Conservation (phyloP, 2,113 vertebrate species). For the Camelus bactrianus region DNA sequence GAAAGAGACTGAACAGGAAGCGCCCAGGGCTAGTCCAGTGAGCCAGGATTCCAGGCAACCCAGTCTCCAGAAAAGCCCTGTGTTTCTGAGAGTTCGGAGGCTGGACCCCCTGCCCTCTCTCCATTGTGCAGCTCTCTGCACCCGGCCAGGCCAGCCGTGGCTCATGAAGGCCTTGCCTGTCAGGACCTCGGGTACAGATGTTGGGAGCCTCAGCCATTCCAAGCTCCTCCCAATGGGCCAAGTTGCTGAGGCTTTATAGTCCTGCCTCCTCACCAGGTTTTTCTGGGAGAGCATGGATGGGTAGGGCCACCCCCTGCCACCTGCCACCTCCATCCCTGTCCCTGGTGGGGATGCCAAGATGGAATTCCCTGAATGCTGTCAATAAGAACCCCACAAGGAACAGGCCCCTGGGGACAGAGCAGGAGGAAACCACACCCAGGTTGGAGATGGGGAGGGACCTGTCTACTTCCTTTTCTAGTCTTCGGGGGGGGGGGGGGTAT, state of each 20-base stretch:
- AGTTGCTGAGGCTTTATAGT: neutral
- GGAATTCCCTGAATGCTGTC: neutral
- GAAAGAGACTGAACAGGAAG: neutral
- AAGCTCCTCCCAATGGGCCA: neutral
- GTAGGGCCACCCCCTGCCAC: neutral
- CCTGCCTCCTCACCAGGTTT: neutral
- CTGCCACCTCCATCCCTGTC: neutral
- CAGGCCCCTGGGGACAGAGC: neutral
- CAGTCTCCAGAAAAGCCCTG: neutral
- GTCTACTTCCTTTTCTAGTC: neutral
- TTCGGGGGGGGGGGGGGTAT: neutral
- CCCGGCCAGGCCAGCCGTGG: neutral
- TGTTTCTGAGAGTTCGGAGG: neutral
- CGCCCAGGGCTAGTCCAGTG: neutral
- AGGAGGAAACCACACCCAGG: neutral
- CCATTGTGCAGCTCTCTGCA: neutral
- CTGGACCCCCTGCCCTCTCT: neutral
- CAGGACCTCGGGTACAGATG: accelerated
- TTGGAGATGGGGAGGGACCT: neutral
- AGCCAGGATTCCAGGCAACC: neutral
- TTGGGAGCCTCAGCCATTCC: neutral
- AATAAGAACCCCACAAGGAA: slow-evolving; percentile 22
- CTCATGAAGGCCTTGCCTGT: neutral
- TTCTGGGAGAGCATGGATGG: neutral
- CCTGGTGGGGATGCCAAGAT: neutral